Percentiles rank a stretch among this genome's conserved stretches.
Conservation (phyloP, 2,113 vertebrate species). For the Thryonomys swinderianus region DNA sequence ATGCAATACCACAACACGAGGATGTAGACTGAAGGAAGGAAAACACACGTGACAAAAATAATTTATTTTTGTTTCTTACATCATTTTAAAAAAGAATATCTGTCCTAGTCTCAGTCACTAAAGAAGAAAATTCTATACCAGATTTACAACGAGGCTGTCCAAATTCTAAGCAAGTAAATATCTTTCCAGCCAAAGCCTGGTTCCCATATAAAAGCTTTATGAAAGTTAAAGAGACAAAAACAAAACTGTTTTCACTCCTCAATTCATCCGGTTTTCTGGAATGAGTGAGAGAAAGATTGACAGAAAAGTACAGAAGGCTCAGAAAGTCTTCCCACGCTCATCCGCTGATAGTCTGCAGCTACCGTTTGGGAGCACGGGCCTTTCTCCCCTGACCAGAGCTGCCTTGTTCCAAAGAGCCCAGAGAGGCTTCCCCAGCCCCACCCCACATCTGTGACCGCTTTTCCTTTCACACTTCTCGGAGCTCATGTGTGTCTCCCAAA, state of each 20-base stretch:
- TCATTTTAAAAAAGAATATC: background rate
- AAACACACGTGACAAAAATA: conserved; percentile 7
- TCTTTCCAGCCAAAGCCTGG: conserved; percentile 44
- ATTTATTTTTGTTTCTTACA: conserved; percentile 10
- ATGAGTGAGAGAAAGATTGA: background rate
- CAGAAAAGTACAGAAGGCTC: background rate
- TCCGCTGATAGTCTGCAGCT: background rate
- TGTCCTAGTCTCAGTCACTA: background rate
- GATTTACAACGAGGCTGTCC: conserved; percentile 22
- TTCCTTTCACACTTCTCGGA: conserved; percentile 50
- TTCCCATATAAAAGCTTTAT: background rate
- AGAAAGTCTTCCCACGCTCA: background rate
- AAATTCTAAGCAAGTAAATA: conserved; percentile 36
- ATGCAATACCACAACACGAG: background rate
- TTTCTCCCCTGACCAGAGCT: background rate
- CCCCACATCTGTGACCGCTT: conserved; percentile 38
- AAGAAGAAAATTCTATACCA: background rate
- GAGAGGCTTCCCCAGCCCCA: background rate
- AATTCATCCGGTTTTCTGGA: conserved; percentile 18
- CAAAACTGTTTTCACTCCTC: background rate
- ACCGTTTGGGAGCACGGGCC: background rate
- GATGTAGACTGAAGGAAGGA: conserved; percentile 8
- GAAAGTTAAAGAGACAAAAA: background rate
- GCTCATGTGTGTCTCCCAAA: background rate
- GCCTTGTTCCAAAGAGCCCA: background rate